Conservation (phyloP, 1,140 invertebrate genomes). For the Leptinotarsa lineolata region DNA sequence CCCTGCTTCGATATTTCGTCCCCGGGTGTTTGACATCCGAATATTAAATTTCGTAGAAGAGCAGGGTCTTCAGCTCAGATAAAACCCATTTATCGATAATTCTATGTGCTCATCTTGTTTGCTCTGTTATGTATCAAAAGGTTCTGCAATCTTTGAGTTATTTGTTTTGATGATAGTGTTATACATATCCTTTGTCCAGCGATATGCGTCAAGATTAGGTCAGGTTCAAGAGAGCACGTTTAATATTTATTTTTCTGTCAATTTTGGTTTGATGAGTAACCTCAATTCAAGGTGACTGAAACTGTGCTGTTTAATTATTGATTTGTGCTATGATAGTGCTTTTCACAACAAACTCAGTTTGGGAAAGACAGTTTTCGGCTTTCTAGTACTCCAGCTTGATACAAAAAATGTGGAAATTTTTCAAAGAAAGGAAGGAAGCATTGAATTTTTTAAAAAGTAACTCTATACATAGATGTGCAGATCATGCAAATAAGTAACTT, state of each 20-base stretch:
- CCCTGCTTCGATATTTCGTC: not conserved
- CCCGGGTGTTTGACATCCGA: not conserved
- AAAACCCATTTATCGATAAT: not conserved
- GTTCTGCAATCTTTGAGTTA: conserved; percentile 1
- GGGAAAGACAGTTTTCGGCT: too few relatives aligned
- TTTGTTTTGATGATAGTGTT: not conserved
- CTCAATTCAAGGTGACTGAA: not conserved
- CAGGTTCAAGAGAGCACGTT: conserved; percentile 7
- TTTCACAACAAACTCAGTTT: too few relatives aligned
- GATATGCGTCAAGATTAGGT: not conserved
- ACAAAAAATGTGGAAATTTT: too few relatives aligned
- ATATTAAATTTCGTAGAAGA: not conserved
- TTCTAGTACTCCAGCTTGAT: too few relatives aligned
- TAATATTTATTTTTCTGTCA: not conserved
- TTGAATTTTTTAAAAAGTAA: too few relatives aligned
- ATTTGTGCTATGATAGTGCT: too few relatives aligned
- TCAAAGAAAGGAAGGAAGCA: too few relatives aligned
- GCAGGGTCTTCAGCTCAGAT: not conserved
- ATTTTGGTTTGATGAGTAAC: not conserved
- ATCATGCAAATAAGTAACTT: too few relatives aligned
- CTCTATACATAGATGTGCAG: too few relatives aligned
- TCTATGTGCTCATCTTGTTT: conserved; percentile 5
- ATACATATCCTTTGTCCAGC: not conserved
- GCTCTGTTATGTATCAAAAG: not conserved
- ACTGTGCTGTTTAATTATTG: not conserved